Evolutionary conservation across 2,113 vertebrate genomes (phyloP), one percentile per base, ranked within the genome.

Genomic region (Perca flavescens): DNA sequence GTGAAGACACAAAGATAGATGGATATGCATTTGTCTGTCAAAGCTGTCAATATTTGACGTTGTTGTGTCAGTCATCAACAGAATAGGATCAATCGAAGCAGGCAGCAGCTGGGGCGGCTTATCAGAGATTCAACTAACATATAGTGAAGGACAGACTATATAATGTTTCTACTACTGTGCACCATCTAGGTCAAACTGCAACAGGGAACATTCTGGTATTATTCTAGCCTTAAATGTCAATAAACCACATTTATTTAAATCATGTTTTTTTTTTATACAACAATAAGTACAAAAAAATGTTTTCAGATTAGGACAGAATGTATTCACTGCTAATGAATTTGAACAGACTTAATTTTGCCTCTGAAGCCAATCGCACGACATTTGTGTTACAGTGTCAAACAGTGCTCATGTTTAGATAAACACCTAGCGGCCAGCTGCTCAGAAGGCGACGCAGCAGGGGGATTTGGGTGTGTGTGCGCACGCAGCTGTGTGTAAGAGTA

Each of bases 11-110:
- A 53, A 52, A 84, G 19, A 19, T 14, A 60, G 77, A 74, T 47
- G n/a, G 62, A 52, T 60, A 53, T 5, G 56, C 16, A 82, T 57
- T 47, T 72, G 31, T 87, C 67, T 40, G 68, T 77, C 84, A 83
- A 64, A 53, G 10, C n/a, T 72, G 63, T 75, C 81, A 68, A 80
- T 87, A 77, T 11, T 72, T 77, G 47, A 5, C 15, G 3, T 50
- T 34, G 52, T 43, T 25, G 61, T 54, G 70, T 81, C 56, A 58
- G 46, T 68, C 53, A 47, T 75, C 80, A 79, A 64, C 53, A 61
- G 57, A 80, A 81, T 6, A 43, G 65, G 71, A 87, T 86, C 83
- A 85, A 90, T 86, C 72, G 22, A 3, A 64, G 66, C 82, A 25
- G 25, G 25, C 25, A 25, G 25, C 25, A 25, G 25, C 25, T 25